phyloP scores from a whole-genome alignment of 2,888 invertebrate species.

The Ormyrus rosae region DNA sequence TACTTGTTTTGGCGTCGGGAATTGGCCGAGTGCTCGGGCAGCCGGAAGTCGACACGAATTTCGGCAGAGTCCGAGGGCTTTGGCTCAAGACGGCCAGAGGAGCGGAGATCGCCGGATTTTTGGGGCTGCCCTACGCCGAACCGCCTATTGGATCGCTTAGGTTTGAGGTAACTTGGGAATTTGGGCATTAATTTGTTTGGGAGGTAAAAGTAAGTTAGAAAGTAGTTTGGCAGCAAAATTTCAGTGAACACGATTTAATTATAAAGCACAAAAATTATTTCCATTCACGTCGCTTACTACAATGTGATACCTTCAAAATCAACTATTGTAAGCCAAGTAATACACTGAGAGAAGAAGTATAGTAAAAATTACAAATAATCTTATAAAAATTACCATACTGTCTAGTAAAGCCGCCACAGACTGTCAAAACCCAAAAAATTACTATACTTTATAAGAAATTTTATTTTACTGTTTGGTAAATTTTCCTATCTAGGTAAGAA shows the following conservation, averaged over 20 bases:
- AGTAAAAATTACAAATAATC: too few relatives aligned
- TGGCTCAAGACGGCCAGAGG: slow-evolving; percentile 61
- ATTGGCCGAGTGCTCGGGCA: not conserved
- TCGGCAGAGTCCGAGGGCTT: slow-evolving; percentile 65
- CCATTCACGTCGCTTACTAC: too few relatives aligned
- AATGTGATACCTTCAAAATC: too few relatives aligned
- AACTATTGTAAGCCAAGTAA: too few relatives aligned
- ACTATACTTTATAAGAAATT: too few relatives aligned
- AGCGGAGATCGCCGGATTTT: slow-evolving; percentile 63
- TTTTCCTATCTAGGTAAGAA: too few relatives aligned
- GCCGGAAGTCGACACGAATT: slow-evolving; percentile 61
- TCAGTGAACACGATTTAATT: not conserved
- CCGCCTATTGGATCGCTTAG: slow-evolving; percentile 67
- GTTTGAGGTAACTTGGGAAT: slow-evolving; percentile 64
- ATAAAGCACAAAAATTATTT: not conserved
- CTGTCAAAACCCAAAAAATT: too few relatives aligned
- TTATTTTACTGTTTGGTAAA: too few relatives aligned
- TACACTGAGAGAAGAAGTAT: too few relatives aligned
- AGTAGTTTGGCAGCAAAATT: not conserved
- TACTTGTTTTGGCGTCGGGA: not conserved
- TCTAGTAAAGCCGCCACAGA: too few relatives aligned
- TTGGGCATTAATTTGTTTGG: too few relatives aligned
- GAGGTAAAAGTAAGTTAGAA: not conserved
- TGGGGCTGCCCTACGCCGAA: slow-evolving; percentile 70
- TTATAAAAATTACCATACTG: too few relatives aligned